Percentiles rank a stretch among this genome's conserved stretches.
Conservation (phyloP, 2,888 invertebrate genomes). For the Proisotoma minuta region DNA sequence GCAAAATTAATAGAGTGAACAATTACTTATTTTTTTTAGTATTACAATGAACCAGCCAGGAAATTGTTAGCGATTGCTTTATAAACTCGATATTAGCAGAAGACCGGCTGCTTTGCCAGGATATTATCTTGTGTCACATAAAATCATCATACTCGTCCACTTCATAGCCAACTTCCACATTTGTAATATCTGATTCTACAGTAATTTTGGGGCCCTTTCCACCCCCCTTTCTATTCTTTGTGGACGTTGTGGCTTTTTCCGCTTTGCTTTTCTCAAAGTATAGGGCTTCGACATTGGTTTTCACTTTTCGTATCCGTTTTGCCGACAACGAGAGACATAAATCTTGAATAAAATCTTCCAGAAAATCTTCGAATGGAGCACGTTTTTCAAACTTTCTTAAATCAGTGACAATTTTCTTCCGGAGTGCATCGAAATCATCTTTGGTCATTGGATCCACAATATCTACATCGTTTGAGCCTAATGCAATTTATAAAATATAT, state of each 20-base stretch:
- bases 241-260: conserved; percentile 73
- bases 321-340: conserved; percentile 56
- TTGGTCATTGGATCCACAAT: conserved; percentile 43
- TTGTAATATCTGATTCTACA: conserved; percentile 62
- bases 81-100: not conserved
- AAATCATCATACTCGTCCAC: conserved; percentile 47
- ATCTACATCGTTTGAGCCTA: conserved; percentile 39
- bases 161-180: conserved; percentile 35
- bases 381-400: conserved; percentile 43
- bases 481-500: too few species aligned
- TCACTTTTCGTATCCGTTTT: conserved; percentile 76
- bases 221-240: conserved; percentile 66
- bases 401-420: conserved; percentile 39
- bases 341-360: conserved; percentile 47
- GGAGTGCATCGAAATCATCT: conserved; percentile 46
- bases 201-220: conserved; percentile 62
- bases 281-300: conserved; percentile 74
- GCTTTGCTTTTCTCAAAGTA: conserved; percentile 82
- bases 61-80: not conserved
- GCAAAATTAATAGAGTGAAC: not conserved
- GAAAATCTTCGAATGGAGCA: conserved; percentile 43
- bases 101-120: not conserved
- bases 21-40: not conserved
- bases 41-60: not conserved
- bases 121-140: conserved; percentile 37